Conservation (phyloP, 64 coral and sea anemone genomes). For the Cladopsammia gracilis region DNA sequence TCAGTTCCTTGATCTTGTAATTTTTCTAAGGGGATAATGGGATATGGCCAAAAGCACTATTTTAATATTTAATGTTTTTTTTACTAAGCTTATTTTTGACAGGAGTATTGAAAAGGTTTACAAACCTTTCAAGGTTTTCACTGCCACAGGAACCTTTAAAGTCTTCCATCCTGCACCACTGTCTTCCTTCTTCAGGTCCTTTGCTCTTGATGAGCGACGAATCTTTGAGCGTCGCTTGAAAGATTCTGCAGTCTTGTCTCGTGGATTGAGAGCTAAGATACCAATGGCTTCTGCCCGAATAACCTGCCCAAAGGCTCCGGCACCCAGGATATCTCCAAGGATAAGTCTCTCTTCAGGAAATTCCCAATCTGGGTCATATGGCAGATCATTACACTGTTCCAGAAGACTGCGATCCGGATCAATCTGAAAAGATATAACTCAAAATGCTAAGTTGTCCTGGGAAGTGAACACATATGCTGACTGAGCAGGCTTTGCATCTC, state of each 20-base stretch:
- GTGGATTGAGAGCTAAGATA: slow-evolving; percentile 79
- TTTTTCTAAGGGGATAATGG: too few species aligned
- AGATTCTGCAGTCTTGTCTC: slow-evolving; percentile 81
- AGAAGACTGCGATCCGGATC: slow-evolving; percentile 85
- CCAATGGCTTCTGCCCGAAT: slow-evolving; percentile 83
- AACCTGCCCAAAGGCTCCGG: slow-evolving; percentile 81
- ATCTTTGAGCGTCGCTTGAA: slow-evolving; percentile 81
- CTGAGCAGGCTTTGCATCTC: too few species aligned
- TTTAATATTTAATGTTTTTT: too few species aligned
- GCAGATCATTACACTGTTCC: slow-evolving; percentile 78
- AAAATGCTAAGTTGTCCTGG: too few species aligned
- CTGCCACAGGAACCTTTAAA: slow-evolving; percentile 74
- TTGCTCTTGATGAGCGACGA: slow-evolving; percentile 60
- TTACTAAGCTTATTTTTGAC: too few species aligned
- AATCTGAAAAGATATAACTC: background rate
- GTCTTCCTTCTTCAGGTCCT: slow-evolving; percentile 56
- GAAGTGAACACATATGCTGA: too few species aligned
- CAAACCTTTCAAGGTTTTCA: slow-evolving; percentile 85
- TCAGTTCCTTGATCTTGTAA: too few species aligned
- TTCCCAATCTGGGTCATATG: slow-evolving; percentile 84
- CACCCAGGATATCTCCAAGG: slow-evolving; percentile 71
- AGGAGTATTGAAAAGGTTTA: background rate
- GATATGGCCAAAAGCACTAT: too few species aligned
- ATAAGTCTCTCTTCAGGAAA: slow-evolving; percentile 85
- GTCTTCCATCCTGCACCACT: slow-evolving; percentile 54